phyloP scores from a whole-genome alignment of 2,888 invertebrate genomes.

The Antitype chi region DNA sequence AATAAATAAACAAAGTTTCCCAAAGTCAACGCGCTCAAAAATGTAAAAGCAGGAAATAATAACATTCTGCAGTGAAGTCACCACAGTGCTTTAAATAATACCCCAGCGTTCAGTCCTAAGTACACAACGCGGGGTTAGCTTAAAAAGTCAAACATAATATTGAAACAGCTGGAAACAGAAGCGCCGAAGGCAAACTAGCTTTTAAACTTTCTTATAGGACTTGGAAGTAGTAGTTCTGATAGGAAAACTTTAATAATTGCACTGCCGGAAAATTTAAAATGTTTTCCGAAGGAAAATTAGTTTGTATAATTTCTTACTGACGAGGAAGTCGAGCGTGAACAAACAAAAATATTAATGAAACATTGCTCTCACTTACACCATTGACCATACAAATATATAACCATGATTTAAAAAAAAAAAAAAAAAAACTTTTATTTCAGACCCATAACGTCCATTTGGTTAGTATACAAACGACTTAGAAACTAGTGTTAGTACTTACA shows the following conservation, averaged over 20 bases:
- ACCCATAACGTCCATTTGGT: too few species aligned
- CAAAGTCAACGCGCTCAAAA: not conserved
- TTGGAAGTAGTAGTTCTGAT: slow-evolving; percentile 3
- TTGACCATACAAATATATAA: slow-evolving; percentile 26
- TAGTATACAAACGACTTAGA: too few species aligned
- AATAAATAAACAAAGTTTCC: slow-evolving; percentile 5
- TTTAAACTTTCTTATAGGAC: slow-evolving; percentile 15
- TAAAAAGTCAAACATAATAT: slow-evolving; percentile 44
- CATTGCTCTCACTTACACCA: slow-evolving; percentile 7
- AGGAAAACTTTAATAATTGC: slow-evolving; percentile 22
- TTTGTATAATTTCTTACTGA: not conserved
- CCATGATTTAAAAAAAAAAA: slow-evolving; percentile 24
- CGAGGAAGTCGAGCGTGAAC: not conserved
- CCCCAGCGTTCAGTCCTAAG: slow-evolving; percentile 14
- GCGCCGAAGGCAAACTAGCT: slow-evolving; percentile 16
- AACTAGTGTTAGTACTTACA: too few species aligned
- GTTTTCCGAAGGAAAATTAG: not conserved
- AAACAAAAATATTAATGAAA: not conserved
- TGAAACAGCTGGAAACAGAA: slow-evolving; percentile 24
- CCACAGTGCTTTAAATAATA: slow-evolving; percentile 44
- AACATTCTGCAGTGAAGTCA: slow-evolving; percentile 26
- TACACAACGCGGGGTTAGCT: slow-evolving; percentile 38
- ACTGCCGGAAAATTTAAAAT: not conserved
- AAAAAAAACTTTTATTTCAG: too few species aligned
- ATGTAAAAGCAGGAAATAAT: slow-evolving; percentile 23